A percentile compares a stretch with the other conserved stretches of the same genome.
These are phyloP conservation scores for Cephalopachus bancanus DNA, from an alignment of 2,797 vertebrate species.

Conservation along the genomic window DNA sequence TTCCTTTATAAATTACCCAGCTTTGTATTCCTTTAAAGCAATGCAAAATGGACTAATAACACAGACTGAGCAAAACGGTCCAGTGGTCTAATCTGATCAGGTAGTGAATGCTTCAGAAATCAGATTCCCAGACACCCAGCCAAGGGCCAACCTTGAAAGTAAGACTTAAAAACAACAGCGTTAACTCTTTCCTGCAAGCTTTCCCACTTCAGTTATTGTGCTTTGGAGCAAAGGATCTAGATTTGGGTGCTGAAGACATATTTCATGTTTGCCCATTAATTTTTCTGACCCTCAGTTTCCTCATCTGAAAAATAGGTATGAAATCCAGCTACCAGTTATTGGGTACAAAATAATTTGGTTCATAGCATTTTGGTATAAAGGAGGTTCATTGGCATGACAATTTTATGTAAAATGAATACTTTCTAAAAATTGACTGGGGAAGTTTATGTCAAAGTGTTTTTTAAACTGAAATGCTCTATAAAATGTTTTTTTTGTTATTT, in stretches of 20 bases:
- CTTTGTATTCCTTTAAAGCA: no score
- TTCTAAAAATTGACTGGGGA: neutral
- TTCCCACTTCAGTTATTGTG: neutral
- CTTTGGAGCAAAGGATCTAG: neutral
- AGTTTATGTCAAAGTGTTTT: neutral
- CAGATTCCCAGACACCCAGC: neutral
- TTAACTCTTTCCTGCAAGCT: neutral
- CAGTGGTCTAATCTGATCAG: neutral
- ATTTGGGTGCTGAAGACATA: neutral
- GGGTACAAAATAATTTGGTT: neutral
- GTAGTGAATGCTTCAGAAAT: neutral
- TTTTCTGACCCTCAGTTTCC: neutral
- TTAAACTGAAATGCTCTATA: neutral
- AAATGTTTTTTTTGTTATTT: neutral
- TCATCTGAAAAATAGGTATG: conserved; percentile 41
- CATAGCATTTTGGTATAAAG: neutral
- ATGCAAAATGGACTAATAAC: no score
- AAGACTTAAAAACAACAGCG: neutral
- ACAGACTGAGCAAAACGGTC: neutral
- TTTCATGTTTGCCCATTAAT: neutral
- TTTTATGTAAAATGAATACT: neutral
- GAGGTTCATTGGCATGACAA: neutral
- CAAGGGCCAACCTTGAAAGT: neutral
- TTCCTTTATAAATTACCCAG: no score
- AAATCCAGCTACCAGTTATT: neutral